Evolutionary conservation across 2,888 invertebrate genomes (phyloP).

Genomic region (Mayetiola destructor): DNA sequence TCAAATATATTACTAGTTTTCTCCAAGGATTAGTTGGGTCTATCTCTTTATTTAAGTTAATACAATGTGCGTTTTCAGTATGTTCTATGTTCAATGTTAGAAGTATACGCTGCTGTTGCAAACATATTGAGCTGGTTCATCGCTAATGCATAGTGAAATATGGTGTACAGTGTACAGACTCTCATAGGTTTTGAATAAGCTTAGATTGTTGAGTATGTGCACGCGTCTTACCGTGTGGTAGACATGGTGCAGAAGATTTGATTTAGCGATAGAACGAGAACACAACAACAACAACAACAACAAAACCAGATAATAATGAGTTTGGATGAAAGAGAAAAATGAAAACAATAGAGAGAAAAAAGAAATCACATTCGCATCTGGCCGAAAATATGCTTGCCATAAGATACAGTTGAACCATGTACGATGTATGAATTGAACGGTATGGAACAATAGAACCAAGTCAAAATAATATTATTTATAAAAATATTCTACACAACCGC

Average conservation of each 20-base stretch:
- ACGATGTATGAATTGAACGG: too few species aligned
- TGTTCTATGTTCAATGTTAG: too few species aligned
- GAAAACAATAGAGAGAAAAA: not conserved
- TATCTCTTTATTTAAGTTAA: constrained; percentile 2
- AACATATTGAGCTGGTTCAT: not conserved
- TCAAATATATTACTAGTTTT: not conserved
- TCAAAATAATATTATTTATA: too few species aligned
- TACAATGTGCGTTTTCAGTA: constrained; percentile 2
- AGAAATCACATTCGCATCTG: constrained; percentile 2
- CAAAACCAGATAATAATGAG: too few species aligned
- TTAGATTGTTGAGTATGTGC: not conserved
- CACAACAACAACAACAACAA: too few species aligned
- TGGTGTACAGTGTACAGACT: not conserved
- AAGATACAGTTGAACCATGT: too few species aligned
- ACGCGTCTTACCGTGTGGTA: not conserved
- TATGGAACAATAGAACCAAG: too few species aligned
- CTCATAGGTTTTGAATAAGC: not conserved
- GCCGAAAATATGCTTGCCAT: too few species aligned
- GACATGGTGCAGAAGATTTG: not conserved
- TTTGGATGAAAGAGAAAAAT: too few species aligned
- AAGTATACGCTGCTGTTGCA: too few species aligned
- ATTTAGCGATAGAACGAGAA: not conserved
- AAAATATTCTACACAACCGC: too few species aligned
- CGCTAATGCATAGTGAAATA: constrained; percentile 4
- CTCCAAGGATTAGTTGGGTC: not conserved